These are phyloP conservation scores for Corythornis leucogaster DNA, from an alignment of 2,797 vertebrate species.

Conservation along the genomic window DNA sequence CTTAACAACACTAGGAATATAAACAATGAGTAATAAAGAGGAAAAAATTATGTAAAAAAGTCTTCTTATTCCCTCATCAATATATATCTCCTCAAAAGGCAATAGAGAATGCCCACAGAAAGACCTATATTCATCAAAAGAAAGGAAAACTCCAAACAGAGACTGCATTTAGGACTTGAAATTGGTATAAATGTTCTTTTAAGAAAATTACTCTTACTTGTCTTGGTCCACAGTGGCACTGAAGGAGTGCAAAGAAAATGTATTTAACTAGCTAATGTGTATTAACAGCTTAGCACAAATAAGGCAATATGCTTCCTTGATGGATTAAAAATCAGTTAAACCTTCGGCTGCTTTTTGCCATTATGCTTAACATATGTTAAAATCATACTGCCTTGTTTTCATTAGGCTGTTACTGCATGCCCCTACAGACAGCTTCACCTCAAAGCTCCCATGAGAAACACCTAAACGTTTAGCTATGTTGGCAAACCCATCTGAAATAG, in stretches of 20 bases:
- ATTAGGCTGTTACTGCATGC: neutral
- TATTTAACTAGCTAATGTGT: neutral
- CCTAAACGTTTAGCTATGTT: slow-evolving; percentile 6
- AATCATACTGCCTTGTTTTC: neutral
- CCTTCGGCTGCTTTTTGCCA: neutral
- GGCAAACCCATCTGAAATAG: slow-evolving; percentile 15
- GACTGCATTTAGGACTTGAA: neutral
- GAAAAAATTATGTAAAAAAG: neutral
- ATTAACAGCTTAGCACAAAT: slow-evolving; percentile 33
- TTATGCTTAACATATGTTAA: neutral
- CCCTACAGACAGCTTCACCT: slow-evolving; percentile 12
- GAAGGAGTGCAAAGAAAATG: neutral
- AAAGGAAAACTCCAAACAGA: neutral
- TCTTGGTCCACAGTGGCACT: neutral
- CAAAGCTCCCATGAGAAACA: neutral
- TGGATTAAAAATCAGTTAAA: slow-evolving; percentile 28
- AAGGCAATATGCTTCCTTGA: neutral
- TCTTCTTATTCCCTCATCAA: neutral
- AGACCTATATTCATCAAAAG: neutral
- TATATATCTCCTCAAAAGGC: neutral
- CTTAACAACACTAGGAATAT: neutral
- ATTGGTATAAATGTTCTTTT: neutral
- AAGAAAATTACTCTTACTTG: neutral
- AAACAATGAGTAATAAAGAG: slow-evolving; percentile 12
- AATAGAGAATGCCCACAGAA: neutral